Evolutionary conservation across 2,888 invertebrate species (phyloP), one percentile per base, ranked within the genome.

Genomic region (Zonitis immaculata): DNA sequence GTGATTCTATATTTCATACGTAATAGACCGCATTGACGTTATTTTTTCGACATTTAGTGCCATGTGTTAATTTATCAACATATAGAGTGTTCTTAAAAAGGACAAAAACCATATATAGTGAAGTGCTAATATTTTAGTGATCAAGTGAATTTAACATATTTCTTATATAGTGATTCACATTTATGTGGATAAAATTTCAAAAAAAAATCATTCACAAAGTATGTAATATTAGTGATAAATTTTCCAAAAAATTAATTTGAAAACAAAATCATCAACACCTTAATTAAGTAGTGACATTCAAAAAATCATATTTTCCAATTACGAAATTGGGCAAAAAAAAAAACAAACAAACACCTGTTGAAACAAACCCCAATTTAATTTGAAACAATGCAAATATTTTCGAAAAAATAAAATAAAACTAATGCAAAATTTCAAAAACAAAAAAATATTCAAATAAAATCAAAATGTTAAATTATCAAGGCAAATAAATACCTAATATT

Each of bases 1-100:
- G 69, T 69, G 70, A 67, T 66, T 67, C 66, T 64, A 73, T 69
- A 69, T 70, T 65, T 70, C 71, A 70, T 61, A 52, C 48, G 52
- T 56, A 56, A 47, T 62, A 63, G 58, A 60, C 53, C 52, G 45
- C 61, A 60, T 58, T 64, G 69, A 70, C 69, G 69, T 70, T 69
- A 67, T 52, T 61, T 58, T 61, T 62, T 60, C 57, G 60, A 61
- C 60, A 59, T 51, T 57, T 52, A 60, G 58, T 65, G 64, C 62
- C 65, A 66, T 67, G 67, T 66, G 66, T 58, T 65, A 54, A 52
- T 57, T 39, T 45, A 45, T 56, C 48, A 56, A 57, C 55, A 62
- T 58, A 62, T 59, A 57, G 47, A 56, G 51, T 60, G 57, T 59
- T 57, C 56, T 54, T 52, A 57, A 61, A 63, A 58, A 59, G 58